Base-by-base conservation (phyloP, 2,888 invertebrate species). In the Aleiodes testaceus region DNA sequence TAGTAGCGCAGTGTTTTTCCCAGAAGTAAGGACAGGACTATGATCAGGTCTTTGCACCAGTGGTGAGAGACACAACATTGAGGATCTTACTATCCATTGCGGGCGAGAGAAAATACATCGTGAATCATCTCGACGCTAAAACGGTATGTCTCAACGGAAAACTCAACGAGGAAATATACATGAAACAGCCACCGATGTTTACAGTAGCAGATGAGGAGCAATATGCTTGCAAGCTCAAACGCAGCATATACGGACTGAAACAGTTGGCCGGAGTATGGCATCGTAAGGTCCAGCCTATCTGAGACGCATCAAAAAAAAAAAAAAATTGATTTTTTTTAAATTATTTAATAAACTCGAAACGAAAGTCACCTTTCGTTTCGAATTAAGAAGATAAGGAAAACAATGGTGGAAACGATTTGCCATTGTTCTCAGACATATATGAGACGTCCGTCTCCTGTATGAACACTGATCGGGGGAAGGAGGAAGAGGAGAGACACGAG, bases 181-280 rank as follows among this genome's bases (percentile, higher is more conserved):
- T 50, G 50, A 50, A 50, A 20, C 50, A 50, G 7, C 18, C 50
- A 50, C 50, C 50, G 20, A 20, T 16, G 20, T 50, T 50, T 20
- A 50, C 20, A 50, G 7, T 50, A 5, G 12, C 11, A 20, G 50
- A 20, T 20, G 20, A 22, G 4, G 16, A 47, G 22, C 26, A 52
- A 5, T 52, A 50, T 26, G 66, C 11, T 36, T 52, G 66, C 42
- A 50, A 12, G 14, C 47, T 66, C 0, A 64, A 64, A 2, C n/a
- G 22, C 36, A 44, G 18, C 12, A 64, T 64, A 7, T 47, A 45
- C 26, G 52, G 66, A 0, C 36, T 52, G 14, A 66, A 66, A 16
- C 66, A 66, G 20, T 18, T 44, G 3, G 20, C 66, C 47, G 30
- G 52, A 66, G 66, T 26, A 1, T 66, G 66, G 66, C 20, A 66